Evolutionary conservation across 1,140 invertebrate genomes (phyloP), one percentile per base, ranked within the genome.

Genomic region (Heliconius congener): DNA sequence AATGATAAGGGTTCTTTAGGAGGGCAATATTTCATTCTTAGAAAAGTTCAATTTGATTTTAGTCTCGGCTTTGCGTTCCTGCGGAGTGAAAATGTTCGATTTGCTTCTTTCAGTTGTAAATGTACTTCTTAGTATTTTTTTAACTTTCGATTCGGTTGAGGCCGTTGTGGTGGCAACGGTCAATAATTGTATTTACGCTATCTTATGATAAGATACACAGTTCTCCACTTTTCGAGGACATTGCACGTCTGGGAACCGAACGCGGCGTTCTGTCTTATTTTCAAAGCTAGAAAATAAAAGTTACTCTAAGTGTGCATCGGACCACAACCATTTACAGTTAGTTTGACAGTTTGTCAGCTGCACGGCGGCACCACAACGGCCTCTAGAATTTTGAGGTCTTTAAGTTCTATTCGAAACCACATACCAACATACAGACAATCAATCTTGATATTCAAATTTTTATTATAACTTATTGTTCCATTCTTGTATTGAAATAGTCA

Each of bases 381-480:
- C 13, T 46, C 42, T 16, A 46, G 3, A 46, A 13, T 13, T 46
- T 46, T 46, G 13, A 46, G 13, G 4, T 13, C 11, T 46, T 46
- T 46, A 46, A 3, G 3, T 46, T 46, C n/a, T 66, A 66, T 27
- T 11, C 60, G 57, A n/a, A 30, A 66, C 4, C 4, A 27, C 60
- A 66, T 66, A 66, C 60, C 23, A 66, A 66, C 60, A 66, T 30
- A 30, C 3, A 66, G 84, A 73, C 83, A 82, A 88, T 88, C 84
- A 82, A 86, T 88, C 85, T 84, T 87, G 84, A 86, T 86, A 86
- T 79, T 30, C 27, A 66, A 66, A 13, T 66, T 66, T 66, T 66
- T 66, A 60, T 60, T 60, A 60, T 23, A 23, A 60, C n/a, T 23
- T 23, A 8, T 60, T 76, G 11, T 77, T 74, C 55, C 42, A 70